Conservation (phyloP, 2,888 invertebrate species). For the Phyllotreta striolata region DNA sequence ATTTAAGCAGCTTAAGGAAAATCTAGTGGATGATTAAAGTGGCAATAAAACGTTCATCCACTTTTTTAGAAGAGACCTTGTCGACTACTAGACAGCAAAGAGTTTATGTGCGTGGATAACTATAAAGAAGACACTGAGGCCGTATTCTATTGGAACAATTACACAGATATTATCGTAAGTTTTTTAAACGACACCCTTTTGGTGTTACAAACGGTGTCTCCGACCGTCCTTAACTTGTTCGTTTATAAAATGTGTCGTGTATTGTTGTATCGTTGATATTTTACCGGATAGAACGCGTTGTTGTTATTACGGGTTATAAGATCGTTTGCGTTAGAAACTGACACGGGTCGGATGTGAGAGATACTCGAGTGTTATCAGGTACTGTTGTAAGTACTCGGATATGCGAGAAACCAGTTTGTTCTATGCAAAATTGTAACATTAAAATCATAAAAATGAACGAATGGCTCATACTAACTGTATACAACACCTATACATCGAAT, state of each 20-base stretch:
- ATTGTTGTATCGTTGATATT: constrained; percentile 15
- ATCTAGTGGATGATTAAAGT: neutral
- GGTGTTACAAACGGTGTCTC: constrained; percentile 44
- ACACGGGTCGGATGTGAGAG: constrained; percentile 8
- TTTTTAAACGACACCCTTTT: constrained; percentile 52
- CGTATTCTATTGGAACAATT: constrained; percentile 57
- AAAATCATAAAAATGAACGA: neutral
- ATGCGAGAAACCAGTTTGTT: neutral
- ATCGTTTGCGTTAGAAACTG: constrained; percentile 10
- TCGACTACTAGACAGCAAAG: constrained; percentile 41
- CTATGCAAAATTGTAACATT: constrained; percentile 10
- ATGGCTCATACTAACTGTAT: too few relatives aligned
- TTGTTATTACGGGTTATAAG: constrained; percentile 9
- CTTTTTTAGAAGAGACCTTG: constrained; percentile 16
- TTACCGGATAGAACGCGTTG: constrained; percentile 9
- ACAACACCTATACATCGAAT: too few relatives aligned
- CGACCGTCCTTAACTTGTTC: constrained; percentile 18
- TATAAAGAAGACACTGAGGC: constrained; percentile 51
- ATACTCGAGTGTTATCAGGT: constrained; percentile 7
- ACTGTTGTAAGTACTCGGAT: constrained; percentile 2
- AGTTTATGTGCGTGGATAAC: constrained; percentile 49
- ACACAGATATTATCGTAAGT: constrained; percentile 56
- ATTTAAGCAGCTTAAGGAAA: neutral
- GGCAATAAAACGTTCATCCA: neutral
- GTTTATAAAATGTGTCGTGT: constrained; percentile 29